Evolutionary conservation across 2,888 invertebrate species (phyloP), one percentile per base, ranked within the genome.

Genomic region (Meandrusa payeni): DNA sequence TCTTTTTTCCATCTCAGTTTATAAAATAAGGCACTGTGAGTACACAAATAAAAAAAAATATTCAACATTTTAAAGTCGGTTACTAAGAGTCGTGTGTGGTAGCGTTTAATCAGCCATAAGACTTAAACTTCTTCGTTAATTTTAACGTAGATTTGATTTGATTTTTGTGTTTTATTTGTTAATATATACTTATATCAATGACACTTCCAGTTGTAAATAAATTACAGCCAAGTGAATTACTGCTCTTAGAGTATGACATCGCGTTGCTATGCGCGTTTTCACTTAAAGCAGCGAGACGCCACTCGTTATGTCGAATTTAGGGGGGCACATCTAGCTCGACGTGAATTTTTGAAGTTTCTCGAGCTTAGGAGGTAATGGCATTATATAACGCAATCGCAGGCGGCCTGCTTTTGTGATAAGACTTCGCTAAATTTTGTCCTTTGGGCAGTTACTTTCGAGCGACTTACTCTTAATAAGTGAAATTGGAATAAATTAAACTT

Each of bases 231-330:
- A 20, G 11, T 12, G 15, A 44, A 38, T 38, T 38, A 44, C 43
- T 32, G 37, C 32, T 38, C 20, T 13, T 32, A 38, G 10, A 13
- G 19, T 44, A 38, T 44, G 32, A 38, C 38, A 27, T 27, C 20
- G 29, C 29, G 11, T 26, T 9, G 43, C 41, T 33, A 34, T 31
- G 36, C 43, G 43, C 32, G 32, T 44, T 44, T 33, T 44, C 38
- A 38, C 43, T 44, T 44, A 38, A 42, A 33, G 26, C 37, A 7
- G 10, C 9, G 26, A 9, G 38, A 44, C 17, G 32, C 11, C 37
- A 15, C 32, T 38, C 38, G 38, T 44, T 44, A 10, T 32, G 43
- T 44, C 27, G 11, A 44, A 44, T 44, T 44, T 44, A 44, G 26
- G 31, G 27, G 37, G 28, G 39, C 39, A n/a, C n/a, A 29, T 42